A percentile compares a stretch with the other conserved stretches of the same genome.
These are phyloP conservation scores for Myotis myotis DNA, from an alignment of 2,797 vertebrate genomes.

Conservation along the genomic window DNA sequence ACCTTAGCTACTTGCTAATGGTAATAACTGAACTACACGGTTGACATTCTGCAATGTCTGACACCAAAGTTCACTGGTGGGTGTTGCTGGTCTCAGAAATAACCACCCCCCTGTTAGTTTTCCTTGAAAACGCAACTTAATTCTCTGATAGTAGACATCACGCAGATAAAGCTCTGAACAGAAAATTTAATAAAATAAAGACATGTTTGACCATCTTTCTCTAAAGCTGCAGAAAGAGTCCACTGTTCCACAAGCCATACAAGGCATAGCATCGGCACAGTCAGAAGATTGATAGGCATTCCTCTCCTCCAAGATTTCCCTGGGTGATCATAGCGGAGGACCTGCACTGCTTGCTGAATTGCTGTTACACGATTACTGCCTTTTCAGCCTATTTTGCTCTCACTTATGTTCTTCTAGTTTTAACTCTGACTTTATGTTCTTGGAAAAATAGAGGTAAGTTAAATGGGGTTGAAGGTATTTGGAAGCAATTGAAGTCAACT, in stretches of 20 bases:
- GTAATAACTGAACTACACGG: fast-evolving
- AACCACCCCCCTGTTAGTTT: neutral
- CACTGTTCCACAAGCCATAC: neutral
- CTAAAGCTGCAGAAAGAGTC: neutral
- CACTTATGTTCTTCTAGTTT: neutral
- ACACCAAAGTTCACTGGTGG: neutral
- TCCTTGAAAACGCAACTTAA: neutral
- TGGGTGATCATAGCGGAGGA: neutral
- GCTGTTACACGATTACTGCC: neutral
- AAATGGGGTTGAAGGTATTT: slow-evolving; percentile 42
- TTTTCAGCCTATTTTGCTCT: slow-evolving; percentile 17
- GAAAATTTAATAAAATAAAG: slow-evolving; percentile 48
- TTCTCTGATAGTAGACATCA: neutral
- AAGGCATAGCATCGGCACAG: fast-evolving
- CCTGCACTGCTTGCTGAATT: neutral
- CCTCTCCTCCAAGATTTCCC: neutral
- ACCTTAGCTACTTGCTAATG: neutral
- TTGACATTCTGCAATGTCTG: neutral
- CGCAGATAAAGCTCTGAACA: neutral
- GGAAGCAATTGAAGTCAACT: slow-evolving; percentile 62
- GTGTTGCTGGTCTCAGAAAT: neutral
- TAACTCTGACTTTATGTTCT: slow-evolving; percentile 54
- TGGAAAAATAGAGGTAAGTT: neutral
- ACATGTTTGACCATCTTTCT: neutral
- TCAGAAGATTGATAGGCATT: neutral